Evolutionary conservation across 2,797 vertebrate species (phyloP), one percentile per base, ranked within the genome.

Genomic region (Triplophysa bombifrons): DNA sequence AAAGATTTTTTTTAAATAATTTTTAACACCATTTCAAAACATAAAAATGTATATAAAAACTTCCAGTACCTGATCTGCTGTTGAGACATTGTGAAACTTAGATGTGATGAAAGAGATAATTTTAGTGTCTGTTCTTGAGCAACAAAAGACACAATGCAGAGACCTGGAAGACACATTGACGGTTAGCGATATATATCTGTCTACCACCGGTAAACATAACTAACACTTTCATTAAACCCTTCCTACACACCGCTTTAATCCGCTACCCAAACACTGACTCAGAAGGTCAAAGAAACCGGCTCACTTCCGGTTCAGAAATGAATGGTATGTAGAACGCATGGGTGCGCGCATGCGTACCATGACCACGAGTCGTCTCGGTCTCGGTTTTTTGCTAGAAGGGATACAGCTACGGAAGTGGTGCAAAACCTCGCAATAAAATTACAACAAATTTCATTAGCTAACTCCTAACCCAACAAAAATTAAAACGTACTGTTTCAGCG

Each of bases 81-180:
- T 87, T 94, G 92, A 89, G 94, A 91, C 94, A 95, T 95, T 71
- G 25, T 88, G 85, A 86, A 74, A 14, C 85, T 80, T 79, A 65
- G 22, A 50, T 51, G 64, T 60, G 56, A 61, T 48, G 8, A 58
- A 11, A 56, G 11, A 46, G 67, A 76, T 13, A 50, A 34, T 53
- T 71, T 82, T 41, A 41, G 11, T 27, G 67, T 66, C 30, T 53
- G 56, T n/a, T 77, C 68, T 16, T 61, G 25, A 68, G 30, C 71
- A 27, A 50, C 65, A 4, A 63, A 38, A 19, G 25, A 4, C 0
- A 13, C 38, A 64, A 41, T 14, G 64, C 2, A 17, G 46, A 61
- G 55, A 78, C 48, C 82, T 82, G 56, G 48, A 34, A 53, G 27
- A 73, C 19, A 75, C 8, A 72, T 16, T 11, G 3, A 63, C 5